A percentile compares a stretch with the other conserved stretches of the same genome.
Evolutionary conservation across 2,797 vertebrate species (phyloP).

Genomic region (Pteropus rufus): DNA sequence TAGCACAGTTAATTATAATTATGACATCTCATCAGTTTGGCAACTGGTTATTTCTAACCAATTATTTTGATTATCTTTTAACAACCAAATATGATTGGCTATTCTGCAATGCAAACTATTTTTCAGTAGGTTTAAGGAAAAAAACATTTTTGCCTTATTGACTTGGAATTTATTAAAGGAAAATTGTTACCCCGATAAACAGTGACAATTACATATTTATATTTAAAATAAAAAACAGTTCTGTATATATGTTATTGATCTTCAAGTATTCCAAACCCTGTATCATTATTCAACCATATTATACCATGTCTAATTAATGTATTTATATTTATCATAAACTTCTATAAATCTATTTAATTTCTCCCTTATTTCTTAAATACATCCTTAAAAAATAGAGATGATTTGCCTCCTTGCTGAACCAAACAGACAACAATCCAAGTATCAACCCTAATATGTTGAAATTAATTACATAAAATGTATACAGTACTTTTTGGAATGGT

Average conservation of each 20-base stretch:
- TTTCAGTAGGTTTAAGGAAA: constrained; percentile 48
- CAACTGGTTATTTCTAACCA: constrained; percentile 67
- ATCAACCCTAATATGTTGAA: constrained; percentile 46
- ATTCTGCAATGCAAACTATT: constrained; percentile 49
- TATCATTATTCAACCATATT: neutral
- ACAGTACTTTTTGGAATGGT: neutral
- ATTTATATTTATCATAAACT: neutral
- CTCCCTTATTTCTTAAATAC: constrained; percentile 37
- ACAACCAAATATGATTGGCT: constrained; percentile 52
- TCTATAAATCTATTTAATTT: constrained; percentile 51
- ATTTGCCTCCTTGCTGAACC: constrained; percentile 71
- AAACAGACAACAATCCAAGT: constrained; percentile 62
- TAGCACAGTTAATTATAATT: constrained; percentile 62
- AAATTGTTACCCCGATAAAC: constrained; percentile 13
- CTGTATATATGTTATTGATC: neutral
- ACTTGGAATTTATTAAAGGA: constrained; percentile 44
- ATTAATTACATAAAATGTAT: neutral
- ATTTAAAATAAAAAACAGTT: neutral
- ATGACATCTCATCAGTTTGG: constrained; percentile 55
- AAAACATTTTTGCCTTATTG: constrained; percentile 5
- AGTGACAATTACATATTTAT: neutral
- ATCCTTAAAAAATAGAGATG: constrained; percentile 58
- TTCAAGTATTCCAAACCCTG: neutral
- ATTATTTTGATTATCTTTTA: constrained; percentile 63
- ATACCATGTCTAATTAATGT: neutral